Base-by-base conservation (phyloP, 2,797 vertebrate species). In the Yasuhikotakia modesta region DNA sequence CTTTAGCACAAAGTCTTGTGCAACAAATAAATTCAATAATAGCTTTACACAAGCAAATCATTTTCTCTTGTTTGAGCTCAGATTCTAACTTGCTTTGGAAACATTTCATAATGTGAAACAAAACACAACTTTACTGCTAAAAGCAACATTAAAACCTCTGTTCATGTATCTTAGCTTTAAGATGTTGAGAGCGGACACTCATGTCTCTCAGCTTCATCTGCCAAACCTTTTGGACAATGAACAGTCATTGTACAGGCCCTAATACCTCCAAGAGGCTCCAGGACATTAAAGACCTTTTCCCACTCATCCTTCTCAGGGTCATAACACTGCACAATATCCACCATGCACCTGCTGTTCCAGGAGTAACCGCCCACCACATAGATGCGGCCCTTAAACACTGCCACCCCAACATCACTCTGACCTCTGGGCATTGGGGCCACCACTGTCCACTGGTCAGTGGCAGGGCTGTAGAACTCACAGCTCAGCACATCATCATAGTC, bases 271-370 rank as follows among this genome's bases (percentile, higher is more conserved):
- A 95, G 91, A 16, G 94, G 93, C 87, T 95, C 94, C 58, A 93
- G 86, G 30, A 95, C 91, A 0, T 92, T 90, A 50, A 94, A 94
- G 2, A 93, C 92, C 73, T 91, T 82, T 85, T 94, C 91, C 94
- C 94, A 95, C 27, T 73, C 79, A 13, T 95, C 92, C 46, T 24
- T 58, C 73, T 93, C 88, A 0, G 93, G 93, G 35, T 94, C 92
- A 3, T 95, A 94, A 10, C 92, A 86, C 86, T 95, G 94, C 85
- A 95, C 93, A 0, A 94, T 89, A 79, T 94, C 93, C 3, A 95
- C 91, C 94, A 95, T 95, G 84, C 93, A 95, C 1, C 92, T 88
- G 86, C 91, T 94, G 91, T 95, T 94, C 94, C 94, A 95, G 16
- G 93, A 94, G n/a, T 95, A 95, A 0, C 94, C 94, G 0, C 94